phyloP scores from a whole-genome alignment of 2,888 invertebrate species.

The Hartigia nigra region DNA sequence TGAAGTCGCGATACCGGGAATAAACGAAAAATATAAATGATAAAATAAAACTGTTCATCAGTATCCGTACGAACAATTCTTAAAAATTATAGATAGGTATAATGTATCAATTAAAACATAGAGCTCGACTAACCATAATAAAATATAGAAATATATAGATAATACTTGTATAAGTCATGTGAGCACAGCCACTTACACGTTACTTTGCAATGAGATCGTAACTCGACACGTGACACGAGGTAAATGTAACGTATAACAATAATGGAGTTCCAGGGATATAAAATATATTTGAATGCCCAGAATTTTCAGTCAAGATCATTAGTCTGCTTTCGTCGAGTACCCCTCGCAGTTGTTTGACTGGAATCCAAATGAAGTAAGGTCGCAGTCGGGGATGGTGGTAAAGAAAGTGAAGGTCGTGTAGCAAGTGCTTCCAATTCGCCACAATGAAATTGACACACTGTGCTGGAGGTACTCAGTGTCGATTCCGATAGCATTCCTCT shows the following conservation, averaged over 20 bases:
- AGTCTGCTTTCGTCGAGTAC: slow-evolving; percentile 38
- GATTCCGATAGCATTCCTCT: slow-evolving; percentile 59
- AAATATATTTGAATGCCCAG: neutral
- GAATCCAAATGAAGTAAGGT: slow-evolving; percentile 48
- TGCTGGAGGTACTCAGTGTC: slow-evolving; percentile 60
- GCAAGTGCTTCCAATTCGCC: slow-evolving; percentile 60
- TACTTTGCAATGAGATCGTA: slow-evolving; percentile 27
- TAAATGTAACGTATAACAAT: neutral
- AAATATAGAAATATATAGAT: no score
- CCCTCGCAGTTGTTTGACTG: slow-evolving; percentile 33
- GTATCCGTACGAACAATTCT: neutral
- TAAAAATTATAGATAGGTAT: slow-evolving; percentile 8
- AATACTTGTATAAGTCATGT: slow-evolving; percentile 23
- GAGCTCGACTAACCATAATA: slow-evolving; percentile 3
- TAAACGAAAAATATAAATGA: neutral
- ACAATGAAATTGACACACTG: slow-evolving; percentile 59
- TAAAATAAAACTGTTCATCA: neutral
- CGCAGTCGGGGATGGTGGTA: slow-evolving; percentile 45
- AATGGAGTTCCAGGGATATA: neutral
- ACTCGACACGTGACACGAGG: slow-evolving; percentile 5
- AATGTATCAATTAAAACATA: slow-evolving; percentile 5
- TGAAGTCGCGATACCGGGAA: neutral
- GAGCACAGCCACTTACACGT: slow-evolving; percentile 43
- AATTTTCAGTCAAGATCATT: slow-evolving; percentile 31
- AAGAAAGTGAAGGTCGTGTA: slow-evolving; percentile 37